Evolutionary conservation across 1,140 invertebrate genomes (phyloP).

Genomic region (Aphis craccivora): DNA sequence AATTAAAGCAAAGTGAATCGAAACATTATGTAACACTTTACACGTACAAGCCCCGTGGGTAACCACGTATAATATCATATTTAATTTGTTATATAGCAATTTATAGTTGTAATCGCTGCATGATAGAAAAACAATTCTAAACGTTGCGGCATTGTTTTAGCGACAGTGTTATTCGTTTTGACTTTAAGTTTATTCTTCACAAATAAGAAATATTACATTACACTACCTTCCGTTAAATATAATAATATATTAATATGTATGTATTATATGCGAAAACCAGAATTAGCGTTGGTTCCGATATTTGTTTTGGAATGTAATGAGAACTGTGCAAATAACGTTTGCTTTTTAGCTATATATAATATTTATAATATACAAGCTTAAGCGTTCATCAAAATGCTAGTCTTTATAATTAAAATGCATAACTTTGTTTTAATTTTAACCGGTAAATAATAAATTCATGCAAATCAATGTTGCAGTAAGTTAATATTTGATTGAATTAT

Average conservation of each 20-base stretch:
- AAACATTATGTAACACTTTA: not conserved
- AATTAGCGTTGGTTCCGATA: not conserved
- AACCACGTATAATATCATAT: not conserved
- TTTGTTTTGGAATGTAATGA: not conserved
- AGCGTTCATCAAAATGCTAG: not conserved
- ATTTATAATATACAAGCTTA: not conserved
- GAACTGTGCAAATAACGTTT: not conserved
- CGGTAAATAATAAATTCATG: not conserved
- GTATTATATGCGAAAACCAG: not conserved
- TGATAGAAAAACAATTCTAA: conserved; percentile 7
- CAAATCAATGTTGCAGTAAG: not conserved
- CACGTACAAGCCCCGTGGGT: not conserved
- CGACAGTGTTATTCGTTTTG: not conserved
- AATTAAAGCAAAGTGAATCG: not conserved
- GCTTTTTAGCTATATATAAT: not conserved
- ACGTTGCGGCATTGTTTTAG: not conserved
- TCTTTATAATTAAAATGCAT: not conserved
- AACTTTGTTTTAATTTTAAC: not conserved
- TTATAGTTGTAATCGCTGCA: not conserved
- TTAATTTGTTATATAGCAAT: conserved; percentile 7
- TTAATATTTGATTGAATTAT: not conserved
- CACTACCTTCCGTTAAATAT: not conserved
- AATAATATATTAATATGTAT: not conserved
- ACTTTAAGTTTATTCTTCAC: not conserved
- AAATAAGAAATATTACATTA: not conserved